Evolutionary conservation across 2,888 invertebrate species (phyloP).

Genomic region (Oscheius sp.): DNA sequence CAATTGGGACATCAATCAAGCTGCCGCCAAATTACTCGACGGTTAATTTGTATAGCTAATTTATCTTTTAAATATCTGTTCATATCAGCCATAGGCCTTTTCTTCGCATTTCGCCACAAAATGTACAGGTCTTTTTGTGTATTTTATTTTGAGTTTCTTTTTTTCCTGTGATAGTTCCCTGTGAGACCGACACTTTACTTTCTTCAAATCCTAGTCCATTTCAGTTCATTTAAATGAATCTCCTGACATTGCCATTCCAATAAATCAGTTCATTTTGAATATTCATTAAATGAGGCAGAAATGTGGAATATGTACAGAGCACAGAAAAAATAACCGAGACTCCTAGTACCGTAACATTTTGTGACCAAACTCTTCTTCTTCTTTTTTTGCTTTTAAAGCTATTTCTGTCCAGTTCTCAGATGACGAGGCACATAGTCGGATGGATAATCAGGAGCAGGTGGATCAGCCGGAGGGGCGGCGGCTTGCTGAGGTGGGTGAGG

Average conservation of each 20-base stretch:
- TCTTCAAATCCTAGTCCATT: neutral
- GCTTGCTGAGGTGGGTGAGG: neutral
- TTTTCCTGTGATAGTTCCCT: conserved; percentile 21
- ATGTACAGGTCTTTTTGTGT: conserved; percentile 22
- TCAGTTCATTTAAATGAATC: neutral
- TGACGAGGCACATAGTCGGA: conserved; percentile 33
- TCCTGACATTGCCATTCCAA: conserved; percentile 18
- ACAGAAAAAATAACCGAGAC: conserved; percentile 18
- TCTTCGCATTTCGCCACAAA: conserved; percentile 13
- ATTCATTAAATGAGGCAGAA: conserved; percentile 11
- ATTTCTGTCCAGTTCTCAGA: neutral
- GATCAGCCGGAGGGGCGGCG: conserved; percentile 18
- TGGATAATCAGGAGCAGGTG: conserved; percentile 29
- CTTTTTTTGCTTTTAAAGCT: neutral
- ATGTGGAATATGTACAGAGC: conserved; percentile 18
- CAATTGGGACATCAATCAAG: conserved; percentile 45
- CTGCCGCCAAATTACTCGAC: conserved; percentile 34
- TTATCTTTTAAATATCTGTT: neutral
- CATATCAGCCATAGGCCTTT: neutral
- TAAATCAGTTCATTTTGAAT: neutral
- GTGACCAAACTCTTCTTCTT: conserved; percentile 6
- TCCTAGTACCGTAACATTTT: conserved; percentile 31
- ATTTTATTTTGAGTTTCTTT: neutral
- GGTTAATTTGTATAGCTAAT: neutral
- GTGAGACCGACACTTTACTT: conserved; percentile 8